Base-by-base conservation (phyloP, 2,797 vertebrate species). In the Betta splendens region DNA sequence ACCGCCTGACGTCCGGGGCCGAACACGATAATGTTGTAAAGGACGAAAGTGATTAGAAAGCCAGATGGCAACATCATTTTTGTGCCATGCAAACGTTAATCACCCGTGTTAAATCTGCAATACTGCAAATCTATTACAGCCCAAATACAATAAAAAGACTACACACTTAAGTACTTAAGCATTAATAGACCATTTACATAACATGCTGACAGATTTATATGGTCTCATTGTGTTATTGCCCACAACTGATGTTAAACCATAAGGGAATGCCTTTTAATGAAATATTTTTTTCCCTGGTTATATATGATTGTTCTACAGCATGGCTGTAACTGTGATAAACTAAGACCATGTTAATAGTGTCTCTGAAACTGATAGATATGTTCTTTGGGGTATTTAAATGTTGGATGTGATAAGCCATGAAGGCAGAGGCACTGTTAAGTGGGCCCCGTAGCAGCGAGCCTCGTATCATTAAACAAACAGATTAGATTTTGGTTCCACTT, bases 401-500 rank as follows among this genome's bases (percentile, higher is more conserved):
- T 20, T 68, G 50, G 45, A 43, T 65, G 56, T 42, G 42, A 75
- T 76, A 74, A 83, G 31, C 66, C 37, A 50, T 56, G 46, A 66
- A 68, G 17, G 45, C 68, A 52, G 15, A 26, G 52, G 5, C 52
- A 26, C 46, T 74, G 59, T 40, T 56, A 60, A 75, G 65, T 59
- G 39, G 67, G 48, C 56, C 48, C 53, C 58, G 70, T 65, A 75
- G 60, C 77, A 75, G 64, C 18, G 39, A 67, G 66, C 56, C 58
- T 75, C 23, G 5, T 74, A 64, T 80, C 80, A 87, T 84, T 81
- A 83, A 79, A 84, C 81, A 83, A 79, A 87, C 72, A 80, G 72
- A 85, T 87, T 86, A 82, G 79, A 82, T 87, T 88, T 82, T 72
- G 50, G 72, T 85, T 87, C 75, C 79, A 79, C 71, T 76, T 82